A percentile compares a stretch with the other conserved stretches of the same genome.
Evolutionary conservation across 1,140 invertebrate species (phyloP).

Genomic region (Subanguina moxae): DNA sequence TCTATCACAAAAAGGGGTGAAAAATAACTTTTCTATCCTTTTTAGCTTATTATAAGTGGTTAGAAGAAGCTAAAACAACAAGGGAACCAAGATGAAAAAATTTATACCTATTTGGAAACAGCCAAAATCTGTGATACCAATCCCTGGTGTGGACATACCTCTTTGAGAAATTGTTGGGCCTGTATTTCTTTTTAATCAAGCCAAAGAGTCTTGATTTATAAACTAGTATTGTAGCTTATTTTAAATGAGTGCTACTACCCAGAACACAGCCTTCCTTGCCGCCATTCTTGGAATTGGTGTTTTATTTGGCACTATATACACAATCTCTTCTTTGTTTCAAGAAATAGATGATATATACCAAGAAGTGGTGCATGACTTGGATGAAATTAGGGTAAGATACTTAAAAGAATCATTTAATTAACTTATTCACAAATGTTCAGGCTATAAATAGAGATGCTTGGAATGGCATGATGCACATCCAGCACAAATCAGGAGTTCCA

Average conservation of each 20-base stretch:
- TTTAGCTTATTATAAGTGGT: no score
- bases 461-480: constrained; percentile 6
- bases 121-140: no score
- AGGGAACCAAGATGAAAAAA: no score
- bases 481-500: not conserved
- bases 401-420: not conserved
- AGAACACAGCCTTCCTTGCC: not conserved
- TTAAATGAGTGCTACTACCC: not conserved
- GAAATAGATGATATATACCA: not conserved
- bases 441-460: not conserved
- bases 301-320: not conserved
- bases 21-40: no score
- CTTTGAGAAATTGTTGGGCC: no score
- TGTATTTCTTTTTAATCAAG: no score
- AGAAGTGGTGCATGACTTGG: not conserved
- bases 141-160: no score
- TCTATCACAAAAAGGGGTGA: no score
- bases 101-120: no score
- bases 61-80: no score
- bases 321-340: not conserved
- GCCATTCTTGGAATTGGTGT: not conserved
- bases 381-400: not conserved
- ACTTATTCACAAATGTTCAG: not conserved
- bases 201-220: no score
- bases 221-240: no score